Conservation (phyloP, 2,113 vertebrate species). For the Podarcis raffonei region DNA sequence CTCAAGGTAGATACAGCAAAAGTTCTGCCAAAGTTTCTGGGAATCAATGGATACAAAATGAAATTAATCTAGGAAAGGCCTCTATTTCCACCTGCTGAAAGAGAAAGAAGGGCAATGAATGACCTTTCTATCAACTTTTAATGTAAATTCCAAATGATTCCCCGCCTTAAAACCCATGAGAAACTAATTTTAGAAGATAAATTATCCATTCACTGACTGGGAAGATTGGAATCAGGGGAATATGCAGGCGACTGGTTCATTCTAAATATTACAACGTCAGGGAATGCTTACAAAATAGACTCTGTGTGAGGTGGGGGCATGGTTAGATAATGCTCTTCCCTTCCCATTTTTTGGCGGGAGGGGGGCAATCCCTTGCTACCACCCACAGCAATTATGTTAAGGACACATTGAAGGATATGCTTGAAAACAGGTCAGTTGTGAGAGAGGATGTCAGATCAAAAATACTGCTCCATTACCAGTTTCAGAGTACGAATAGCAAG, state of each 20-base stretch:
- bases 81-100: not conserved
- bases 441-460: not conserved
- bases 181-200: slow-evolving; percentile 6
- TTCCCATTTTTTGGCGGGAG: not conserved
- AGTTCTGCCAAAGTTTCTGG: not conserved
- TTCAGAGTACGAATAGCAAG: not conserved
- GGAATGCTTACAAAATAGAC: not conserved
- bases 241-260: accelerated
- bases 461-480: not conserved
- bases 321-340: not conserved
- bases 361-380: accelerated
- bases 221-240: not conserved
- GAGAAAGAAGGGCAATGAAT: not conserved
- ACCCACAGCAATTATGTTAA: not conserved
- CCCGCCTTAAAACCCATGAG: not conserved
- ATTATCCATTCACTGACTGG: not conserved
- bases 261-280: not conserved
- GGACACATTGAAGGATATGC: not conserved
- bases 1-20: no score
- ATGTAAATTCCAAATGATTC: not conserved
- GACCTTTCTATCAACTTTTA: not conserved
- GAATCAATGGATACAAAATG: not conserved
- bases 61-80: not conserved
- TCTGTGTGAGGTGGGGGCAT: accelerated
- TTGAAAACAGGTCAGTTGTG: not conserved